These are phyloP conservation scores for Aplochiton taeniatus DNA, from an alignment of 2,797 vertebrate species.

Conservation along the genomic window DNA sequence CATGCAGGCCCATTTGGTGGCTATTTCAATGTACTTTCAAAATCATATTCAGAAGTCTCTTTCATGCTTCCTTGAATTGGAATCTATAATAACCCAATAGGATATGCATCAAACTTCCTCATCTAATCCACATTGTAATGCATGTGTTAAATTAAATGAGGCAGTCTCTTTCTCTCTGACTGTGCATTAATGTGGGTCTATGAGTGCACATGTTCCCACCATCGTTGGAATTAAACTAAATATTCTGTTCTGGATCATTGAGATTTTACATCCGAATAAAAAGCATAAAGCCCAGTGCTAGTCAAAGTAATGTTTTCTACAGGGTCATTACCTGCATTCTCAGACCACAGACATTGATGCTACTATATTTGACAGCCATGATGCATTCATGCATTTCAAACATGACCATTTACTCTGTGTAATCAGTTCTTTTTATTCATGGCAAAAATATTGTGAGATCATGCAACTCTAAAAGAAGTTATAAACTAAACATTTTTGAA, in stretches of 20 bases:
- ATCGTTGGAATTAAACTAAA: not conserved
- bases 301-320: not conserved
- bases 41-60: not conserved
- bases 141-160: too few species aligned
- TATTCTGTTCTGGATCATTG: not conserved
- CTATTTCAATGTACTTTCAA: not conserved
- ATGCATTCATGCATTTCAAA: too few species aligned
- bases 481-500: conserved; percentile 23
- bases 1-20: not conserved
- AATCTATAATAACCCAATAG: not conserved
- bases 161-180: too few species aligned
- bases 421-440: too few species aligned
- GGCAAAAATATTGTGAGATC: too few species aligned
- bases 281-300: not conserved
- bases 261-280: conserved; percentile 2
- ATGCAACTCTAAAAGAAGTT: not conserved
- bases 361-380: too few species aligned
- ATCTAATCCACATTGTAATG: too few species aligned
- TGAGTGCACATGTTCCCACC: too few species aligned
- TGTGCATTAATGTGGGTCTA: too few species aligned
- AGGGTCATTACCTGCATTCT: too few species aligned
- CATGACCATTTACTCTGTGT: too few species aligned
- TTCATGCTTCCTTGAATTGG: not conserved
- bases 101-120: not conserved
- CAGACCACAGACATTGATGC: too few species aligned